Base-by-base conservation (phyloP, 37 sponge, comb jelly and placozoan species). In the Ianthella basta region DNA sequence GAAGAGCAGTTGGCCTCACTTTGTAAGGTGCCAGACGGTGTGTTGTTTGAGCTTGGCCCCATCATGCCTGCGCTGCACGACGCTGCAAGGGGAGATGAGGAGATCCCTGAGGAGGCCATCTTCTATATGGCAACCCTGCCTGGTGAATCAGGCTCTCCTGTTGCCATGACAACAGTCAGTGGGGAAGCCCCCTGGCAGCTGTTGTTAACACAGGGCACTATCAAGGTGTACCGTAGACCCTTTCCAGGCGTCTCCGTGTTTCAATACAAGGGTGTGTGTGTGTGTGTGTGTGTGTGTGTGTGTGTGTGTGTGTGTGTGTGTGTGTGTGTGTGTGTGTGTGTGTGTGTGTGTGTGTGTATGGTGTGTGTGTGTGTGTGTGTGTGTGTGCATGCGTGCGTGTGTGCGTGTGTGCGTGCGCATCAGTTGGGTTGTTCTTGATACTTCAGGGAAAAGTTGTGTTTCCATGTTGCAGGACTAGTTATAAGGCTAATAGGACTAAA, bases 271-370 rank as follows among this genome's bases (percentile, higher is more conserved):
- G 70, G 70, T 69, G 70, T 30, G 70, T 64, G 66, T 64, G 66
- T 64, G 66, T 64, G 66, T 64, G 66, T 64, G 66, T 64, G 23
- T 64, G 66, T 64, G 66, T 64, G 66, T 64, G 66, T 64, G 66
- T 64, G 66, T 64, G 66, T 64, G 66, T 64, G 66, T 64, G 66
- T 64, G 66, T 16, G n/a, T 64, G 66, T 64, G n/a, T n/a, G n/a
- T n/a, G n/a, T n/a, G n/a, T n/a, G n/a, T n/a, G n/a, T n/a, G n/a
- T n/a, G n/a, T n/a, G n/a, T n/a, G n/a, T n/a, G n/a, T n/a, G n/a
- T 64, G 66, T 64, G 66, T 64, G 23, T 64, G 66, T 64, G 23
- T 64, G 66, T 64, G 23, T 16, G 66, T 64, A 16, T 16, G 23
- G 66, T 64, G 66, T 64, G 66, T 64, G 66, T 64, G 23, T 16